Evolutionary conservation across 2,888 invertebrate genomes (phyloP).

Genomic region (Sycophila texana): DNA sequence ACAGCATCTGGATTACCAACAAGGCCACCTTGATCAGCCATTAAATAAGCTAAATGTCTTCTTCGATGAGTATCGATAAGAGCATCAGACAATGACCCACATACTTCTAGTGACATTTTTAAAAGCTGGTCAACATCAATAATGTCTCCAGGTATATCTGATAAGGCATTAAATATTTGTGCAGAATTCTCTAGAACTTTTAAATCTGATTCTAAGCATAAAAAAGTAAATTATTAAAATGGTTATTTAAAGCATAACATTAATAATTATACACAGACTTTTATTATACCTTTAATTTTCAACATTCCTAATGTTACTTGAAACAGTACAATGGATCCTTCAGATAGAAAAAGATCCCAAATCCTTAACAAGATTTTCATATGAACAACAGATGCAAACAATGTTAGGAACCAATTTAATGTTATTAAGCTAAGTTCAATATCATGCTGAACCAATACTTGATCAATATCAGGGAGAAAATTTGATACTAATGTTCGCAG

Average conservation of each 20-base stretch:
- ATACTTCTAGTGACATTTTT: slow-evolving; percentile 85
- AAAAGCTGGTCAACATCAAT: slow-evolving; percentile 93
- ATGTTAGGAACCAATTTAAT: slow-evolving; percentile 97
- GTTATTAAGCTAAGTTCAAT: slow-evolving; percentile 96
- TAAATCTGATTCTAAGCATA: slow-evolving; percentile 84
- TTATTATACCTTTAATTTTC: slow-evolving; percentile 81
- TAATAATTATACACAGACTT: slow-evolving; percentile 6
- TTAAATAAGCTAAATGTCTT: slow-evolving; percentile 94
- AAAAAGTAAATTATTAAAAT: slow-evolving; percentile 26
- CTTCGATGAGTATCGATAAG: slow-evolving; percentile 92
- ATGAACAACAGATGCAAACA: slow-evolving; percentile 97
- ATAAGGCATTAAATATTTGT: slow-evolving; percentile 97
- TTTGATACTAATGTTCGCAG: slow-evolving; percentile 92
- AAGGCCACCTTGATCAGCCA: slow-evolving; percentile 96
- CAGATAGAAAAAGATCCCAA: slow-evolving; percentile 98
- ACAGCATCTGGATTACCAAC: slow-evolving; percentile 93
- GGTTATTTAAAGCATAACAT: slow-evolving; percentile 21
- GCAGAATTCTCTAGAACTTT: slow-evolving; percentile 94
- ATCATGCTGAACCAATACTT: slow-evolving; percentile 94
- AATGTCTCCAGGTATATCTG: slow-evolving; percentile 95
- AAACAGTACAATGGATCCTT: slow-evolving; percentile 95
- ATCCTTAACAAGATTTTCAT: slow-evolving; percentile 94
- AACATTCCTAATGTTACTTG: slow-evolving; percentile 96
- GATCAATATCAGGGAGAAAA: slow-evolving; percentile 92
- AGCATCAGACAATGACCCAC: slow-evolving; percentile 89